Conservation (phyloP, 2,888 invertebrate species). For the Falcaria lacertinaria region DNA sequence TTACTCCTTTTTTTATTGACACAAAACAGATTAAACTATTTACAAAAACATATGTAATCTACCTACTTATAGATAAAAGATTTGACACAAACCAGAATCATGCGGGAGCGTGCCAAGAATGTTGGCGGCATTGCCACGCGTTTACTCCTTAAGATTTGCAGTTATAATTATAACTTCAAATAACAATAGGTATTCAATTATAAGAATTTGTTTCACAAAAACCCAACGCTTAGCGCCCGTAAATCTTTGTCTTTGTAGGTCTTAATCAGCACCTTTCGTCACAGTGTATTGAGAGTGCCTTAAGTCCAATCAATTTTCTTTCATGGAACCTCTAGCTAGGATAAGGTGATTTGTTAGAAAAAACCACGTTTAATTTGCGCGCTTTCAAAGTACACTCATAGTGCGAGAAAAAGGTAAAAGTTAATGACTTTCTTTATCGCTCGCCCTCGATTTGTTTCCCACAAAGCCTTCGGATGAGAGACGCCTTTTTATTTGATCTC, state of each 20-base stretch:
- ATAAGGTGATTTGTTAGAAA: neutral
- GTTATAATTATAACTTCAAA: too few relatives aligned
- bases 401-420: neutral
- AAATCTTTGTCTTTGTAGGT: neutral
- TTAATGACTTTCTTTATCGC: slow-evolving; percentile 3
- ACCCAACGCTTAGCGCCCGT: too few relatives aligned
- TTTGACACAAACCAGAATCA: too few relatives aligned
- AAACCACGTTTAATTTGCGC: neutral
- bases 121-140: too few relatives aligned
- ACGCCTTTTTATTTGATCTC: neutral
- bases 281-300: neutral
- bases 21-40: too few relatives aligned
- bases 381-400: neutral
- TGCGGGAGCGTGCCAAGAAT: too few relatives aligned
- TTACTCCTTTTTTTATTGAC: too few relatives aligned
- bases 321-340: neutral
- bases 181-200: too few relatives aligned
- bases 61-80: too few relatives aligned
- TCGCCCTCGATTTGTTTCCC: neutral
- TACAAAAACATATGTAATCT: too few relatives aligned
- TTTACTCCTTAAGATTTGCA: too few relatives aligned
- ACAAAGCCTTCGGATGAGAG: neutral
- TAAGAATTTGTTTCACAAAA: too few relatives aligned
- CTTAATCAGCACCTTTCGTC: neutral
- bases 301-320: neutral